Evolutionary conservation across 2,113 vertebrate species (phyloP), one percentile per base, ranked within the genome.

Genomic region (Chloroceryle aenea): DNA sequence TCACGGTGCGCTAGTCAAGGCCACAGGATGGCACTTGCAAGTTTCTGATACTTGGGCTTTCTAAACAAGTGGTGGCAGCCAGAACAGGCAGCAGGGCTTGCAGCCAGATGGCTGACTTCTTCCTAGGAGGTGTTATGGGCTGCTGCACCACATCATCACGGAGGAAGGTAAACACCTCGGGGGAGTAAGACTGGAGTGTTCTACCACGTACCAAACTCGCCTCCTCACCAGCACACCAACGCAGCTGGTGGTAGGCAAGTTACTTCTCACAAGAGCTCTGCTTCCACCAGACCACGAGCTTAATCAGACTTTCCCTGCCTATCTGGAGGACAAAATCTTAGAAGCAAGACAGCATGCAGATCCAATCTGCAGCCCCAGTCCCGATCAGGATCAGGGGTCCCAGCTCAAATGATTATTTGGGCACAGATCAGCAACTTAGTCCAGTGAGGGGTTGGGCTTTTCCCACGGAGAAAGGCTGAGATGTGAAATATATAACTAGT

Each of bases 21-120:
- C 2, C 38, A 55, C 6, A 48, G 13, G 21, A 56, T 0, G 0
- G 26, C 22, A 45, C 12, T 25, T 43, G 5, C 8, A 72, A 34
- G 29, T 17, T 80, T 50, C 43, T 63, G 1, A 48, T 40, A 62
- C 14, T 50, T 63, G 53, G 29, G n/a, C 40, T 92, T 71, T n/a
- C 20, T 50, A 48, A 79, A 67, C 26, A 32, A 83, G 32, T 11
- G 26, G 29, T 76, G 43, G 34, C 38, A 67, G 34, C 12, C 32
- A 63, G 12, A 83, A 88, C 4, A 32, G 10, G 6, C 1, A 53
- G 30, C 7, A 52, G 22, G n/a, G 68, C 15, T 71, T 19, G 55
- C 2, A 82, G 4, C 34, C 32, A 56, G 50, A 40, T 0, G 11
- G 8, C 21, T 25, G 66, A 7, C 27, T 75, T 74, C 16, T 55